Evolutionary conservation across 2,113 vertebrate species (phyloP), one percentile per base, ranked within the genome.

Genomic region (Coptodon rendalli): DNA sequence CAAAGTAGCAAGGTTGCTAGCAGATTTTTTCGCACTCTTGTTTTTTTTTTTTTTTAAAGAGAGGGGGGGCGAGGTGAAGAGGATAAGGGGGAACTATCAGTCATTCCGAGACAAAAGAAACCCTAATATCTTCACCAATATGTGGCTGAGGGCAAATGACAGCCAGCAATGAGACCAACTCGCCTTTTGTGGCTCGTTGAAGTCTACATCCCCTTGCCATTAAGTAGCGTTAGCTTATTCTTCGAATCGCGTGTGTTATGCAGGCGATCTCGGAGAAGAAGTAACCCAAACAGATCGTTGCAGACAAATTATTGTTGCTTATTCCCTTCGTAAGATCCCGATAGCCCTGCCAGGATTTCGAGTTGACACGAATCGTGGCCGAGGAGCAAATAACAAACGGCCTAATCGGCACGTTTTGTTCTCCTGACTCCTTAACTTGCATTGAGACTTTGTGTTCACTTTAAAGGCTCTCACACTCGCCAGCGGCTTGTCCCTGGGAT

Each of bases 1-100:
- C 93, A 95, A 95, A 97, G 94, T 96, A 96, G 95, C 96, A 89
- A 92, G 94, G 87, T 87, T 94, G 95, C 94, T 96, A 96, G 95
- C 94, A 91, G 87, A 84, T 92, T 94, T 93, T 89, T 87, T 92
- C 80, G 9, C 31, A 81, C 84, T 87, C 86, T 59, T 56, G 76
- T 87, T 57, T 27, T 59, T 82, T 79, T 82, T 1, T 4, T 90
- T 9, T 52, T 2, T 11, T 1, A 1, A 12, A 2, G 38, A 4
- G 38, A 2, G 56, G 24, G 40, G 36, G 52, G 81, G 43, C 7
- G 80, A 76, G 10, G 56, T 68, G 50, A 68, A 76, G 53, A 43
- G 13, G 31, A 22, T 57, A 4, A 7, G 52, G 50, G 17, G 24
- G 11, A 12, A 57, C 40, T 73, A 85, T 79, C 76, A 76, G 86